These are phyloP conservation scores for Drosophila lini DNA, from an alignment of 1,140 invertebrate genomes.

Conservation along the genomic window DNA sequence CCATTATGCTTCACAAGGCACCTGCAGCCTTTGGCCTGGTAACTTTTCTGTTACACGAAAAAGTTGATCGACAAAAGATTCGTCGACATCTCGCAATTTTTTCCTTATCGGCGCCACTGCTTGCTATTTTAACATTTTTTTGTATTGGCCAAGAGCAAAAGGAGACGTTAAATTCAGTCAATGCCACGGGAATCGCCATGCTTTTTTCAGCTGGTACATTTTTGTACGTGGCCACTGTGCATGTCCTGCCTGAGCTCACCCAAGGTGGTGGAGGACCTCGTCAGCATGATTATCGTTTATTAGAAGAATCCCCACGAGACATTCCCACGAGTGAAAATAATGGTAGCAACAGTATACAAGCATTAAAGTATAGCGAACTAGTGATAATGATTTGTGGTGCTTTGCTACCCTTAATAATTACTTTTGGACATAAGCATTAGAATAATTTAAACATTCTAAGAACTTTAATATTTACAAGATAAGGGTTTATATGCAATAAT, in stretches of 20 bases:
- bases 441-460: not conserved
- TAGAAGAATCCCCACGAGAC: slow-evolving; percentile 57
- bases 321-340: slow-evolving; percentile 15
- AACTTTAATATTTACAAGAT: not conserved
- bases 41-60: slow-evolving; percentile 97
- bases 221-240: slow-evolving; percentile 99
- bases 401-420: slow-evolving; percentile 90
- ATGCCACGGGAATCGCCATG: slow-evolving; percentile 97
- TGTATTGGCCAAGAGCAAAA: slow-evolving; percentile 94
- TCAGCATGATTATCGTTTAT: slow-evolving; percentile 63
- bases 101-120: slow-evolving; percentile 95
- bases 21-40: slow-evolving; percentile 99
- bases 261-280: slow-evolving; percentile 68
- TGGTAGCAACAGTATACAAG: slow-evolving; percentile 72
- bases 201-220: slow-evolving; percentile 99
- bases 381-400: slow-evolving; percentile 88
- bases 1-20: slow-evolving; percentile 99
- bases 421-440: slow-evolving; percentile 96
- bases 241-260: slow-evolving; percentile 97
- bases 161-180: slow-evolving; percentile 91
- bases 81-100: slow-evolving; percentile 96
- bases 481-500: slow-evolving; percentile 10
- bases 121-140: slow-evolving; percentile 97
- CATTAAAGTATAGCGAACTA: slow-evolving; percentile 91
- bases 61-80: slow-evolving; percentile 93